Evolutionary conservation across 2,113 vertebrate genomes (phyloP).

Genomic region (Catharus minimus): DNA sequence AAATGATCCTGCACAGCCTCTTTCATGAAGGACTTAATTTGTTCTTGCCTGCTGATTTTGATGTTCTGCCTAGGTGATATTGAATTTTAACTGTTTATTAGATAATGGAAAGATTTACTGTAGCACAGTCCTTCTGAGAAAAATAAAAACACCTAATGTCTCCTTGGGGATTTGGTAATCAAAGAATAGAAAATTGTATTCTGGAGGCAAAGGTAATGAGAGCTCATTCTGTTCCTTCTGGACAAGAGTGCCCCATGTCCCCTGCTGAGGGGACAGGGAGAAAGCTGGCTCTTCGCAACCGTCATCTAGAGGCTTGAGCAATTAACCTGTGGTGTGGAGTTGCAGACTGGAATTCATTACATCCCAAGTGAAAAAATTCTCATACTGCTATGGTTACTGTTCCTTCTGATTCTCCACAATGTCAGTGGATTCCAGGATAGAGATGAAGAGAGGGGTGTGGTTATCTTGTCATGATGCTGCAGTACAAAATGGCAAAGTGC

Average conservation of each 20-base stretch:
- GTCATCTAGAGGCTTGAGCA: neutral
- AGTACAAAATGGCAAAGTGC: neutral
- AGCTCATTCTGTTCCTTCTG: neutral
- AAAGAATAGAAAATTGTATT: conserved; percentile 41
- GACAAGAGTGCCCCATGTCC: neutral
- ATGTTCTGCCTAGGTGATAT: neutral
- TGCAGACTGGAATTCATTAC: neutral
- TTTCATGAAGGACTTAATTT: conserved; percentile 32
- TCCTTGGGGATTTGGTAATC: conserved; percentile 48
- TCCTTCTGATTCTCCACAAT: neutral
- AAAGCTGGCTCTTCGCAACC: neutral
- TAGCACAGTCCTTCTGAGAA: neutral
- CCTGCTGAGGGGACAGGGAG: neutral
- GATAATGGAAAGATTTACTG: conserved; percentile 55
- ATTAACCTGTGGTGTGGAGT: neutral
- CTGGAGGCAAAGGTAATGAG: conserved; percentile 33
- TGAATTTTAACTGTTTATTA: conserved; percentile 58
- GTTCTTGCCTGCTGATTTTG: conserved; percentile 26
- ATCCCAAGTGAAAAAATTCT: neutral
- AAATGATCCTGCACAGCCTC: neutral
- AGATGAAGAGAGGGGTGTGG: neutral
- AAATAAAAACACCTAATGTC: conserved; percentile 30
- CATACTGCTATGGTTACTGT: neutral
- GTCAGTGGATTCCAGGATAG: neutral
- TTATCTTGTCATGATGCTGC: neutral